phyloP scores from a whole-genome alignment of 2,888 invertebrate genomes.

The Ceriagrion tenellum region DNA sequence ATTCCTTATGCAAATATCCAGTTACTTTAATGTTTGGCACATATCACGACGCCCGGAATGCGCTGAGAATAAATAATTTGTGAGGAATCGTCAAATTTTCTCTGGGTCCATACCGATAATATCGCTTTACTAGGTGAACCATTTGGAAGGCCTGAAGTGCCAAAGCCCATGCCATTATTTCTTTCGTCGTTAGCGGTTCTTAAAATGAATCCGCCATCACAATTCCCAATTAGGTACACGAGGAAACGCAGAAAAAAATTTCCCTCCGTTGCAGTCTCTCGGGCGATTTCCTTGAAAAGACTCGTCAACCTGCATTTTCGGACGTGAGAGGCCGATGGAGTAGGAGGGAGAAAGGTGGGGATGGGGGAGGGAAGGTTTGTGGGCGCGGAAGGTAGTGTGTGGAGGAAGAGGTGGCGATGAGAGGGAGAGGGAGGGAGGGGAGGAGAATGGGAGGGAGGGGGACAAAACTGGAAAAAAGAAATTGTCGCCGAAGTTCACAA shows the following conservation, averaged over 20 bases:
- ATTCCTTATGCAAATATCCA: too few relatives aligned
- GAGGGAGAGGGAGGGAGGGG: background rate
- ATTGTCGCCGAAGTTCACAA: background rate
- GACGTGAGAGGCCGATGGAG: background rate
- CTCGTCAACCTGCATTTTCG: background rate
- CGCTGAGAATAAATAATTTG: too few relatives aligned
- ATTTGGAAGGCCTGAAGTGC: too few relatives aligned
- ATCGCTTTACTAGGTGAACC: too few relatives aligned
- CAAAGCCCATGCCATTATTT: background rate
- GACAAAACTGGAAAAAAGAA: constrained; percentile 18
- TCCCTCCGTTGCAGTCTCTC: background rate
- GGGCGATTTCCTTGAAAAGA: background rate
- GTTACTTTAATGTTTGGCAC: too few relatives aligned
- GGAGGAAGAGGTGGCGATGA: background rate
- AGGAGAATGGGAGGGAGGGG: background rate
- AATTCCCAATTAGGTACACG: background rate
- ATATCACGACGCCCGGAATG: too few relatives aligned
- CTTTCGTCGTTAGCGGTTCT: background rate
- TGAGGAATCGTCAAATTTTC: too few relatives aligned
- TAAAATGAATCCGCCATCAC: background rate
- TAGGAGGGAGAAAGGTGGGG: background rate
- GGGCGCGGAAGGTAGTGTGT: background rate
- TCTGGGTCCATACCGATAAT: too few relatives aligned
- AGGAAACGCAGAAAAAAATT: background rate
- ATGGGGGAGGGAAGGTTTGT: background rate